Percentiles rank a stretch among this genome's conserved stretches.
These are phyloP conservation scores for Cydia strobilella DNA, from an alignment of 1,140 invertebrate genomes.

Conservation along the genomic window DNA sequence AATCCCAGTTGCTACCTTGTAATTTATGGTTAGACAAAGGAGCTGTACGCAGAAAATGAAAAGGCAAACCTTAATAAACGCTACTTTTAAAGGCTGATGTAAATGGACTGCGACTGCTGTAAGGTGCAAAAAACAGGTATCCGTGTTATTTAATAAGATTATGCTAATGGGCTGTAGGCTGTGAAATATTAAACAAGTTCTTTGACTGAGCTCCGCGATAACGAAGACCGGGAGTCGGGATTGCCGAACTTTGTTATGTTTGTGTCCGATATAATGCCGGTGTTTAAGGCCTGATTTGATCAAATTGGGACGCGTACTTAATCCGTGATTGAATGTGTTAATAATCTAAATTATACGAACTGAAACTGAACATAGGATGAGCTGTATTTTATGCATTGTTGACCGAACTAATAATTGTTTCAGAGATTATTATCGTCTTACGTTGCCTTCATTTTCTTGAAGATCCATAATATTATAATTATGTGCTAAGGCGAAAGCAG, in stretches of 20 bases:
- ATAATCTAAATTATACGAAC: too few relatives aligned
- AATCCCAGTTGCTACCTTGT: neutral
- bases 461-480: neutral
- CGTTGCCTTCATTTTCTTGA: neutral
- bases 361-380: too few relatives aligned
- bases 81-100: constrained; percentile 9
- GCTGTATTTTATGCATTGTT: too few relatives aligned
- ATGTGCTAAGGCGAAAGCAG: neutral
- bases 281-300: too few relatives aligned
- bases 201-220: neutral
- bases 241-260: neutral
- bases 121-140: constrained; percentile 2
- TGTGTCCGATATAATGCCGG: neutral
- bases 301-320: too few relatives aligned
- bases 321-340: too few relatives aligned
- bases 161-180: neutral
- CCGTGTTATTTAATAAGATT: constrained; percentile 18
- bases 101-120: constrained; percentile 10
- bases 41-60: constrained; percentile 3
- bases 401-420: neutral
- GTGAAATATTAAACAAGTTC: constrained; percentile 5
- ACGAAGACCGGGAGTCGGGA: neutral
- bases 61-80: constrained; percentile 26
- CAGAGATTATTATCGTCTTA: constrained; percentile 1
- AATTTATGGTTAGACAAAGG: constrained; percentile 20